Conservation (phyloP, 1,140 invertebrate species). For the Drosophila sturtevanti region DNA sequence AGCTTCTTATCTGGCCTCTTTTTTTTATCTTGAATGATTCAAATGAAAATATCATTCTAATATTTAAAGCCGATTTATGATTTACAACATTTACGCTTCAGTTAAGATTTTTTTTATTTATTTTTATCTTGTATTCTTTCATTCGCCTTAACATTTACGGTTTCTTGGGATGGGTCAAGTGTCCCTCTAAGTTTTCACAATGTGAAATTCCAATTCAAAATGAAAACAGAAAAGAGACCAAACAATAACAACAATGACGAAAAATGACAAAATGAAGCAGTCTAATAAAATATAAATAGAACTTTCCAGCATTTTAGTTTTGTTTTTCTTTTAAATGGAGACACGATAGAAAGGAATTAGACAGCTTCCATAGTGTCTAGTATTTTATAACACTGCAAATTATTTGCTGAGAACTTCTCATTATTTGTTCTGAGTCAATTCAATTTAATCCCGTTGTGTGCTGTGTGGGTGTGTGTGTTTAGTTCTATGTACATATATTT, state of each 20-base stretch:
- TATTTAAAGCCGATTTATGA: constrained; percentile 39
- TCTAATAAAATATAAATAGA: constrained; percentile 66
- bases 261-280: constrained; percentile 34
- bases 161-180: neutral
- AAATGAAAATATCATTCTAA: constrained; percentile 3
- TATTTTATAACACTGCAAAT: constrained; percentile 8
- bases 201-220: neutral
- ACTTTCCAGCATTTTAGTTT: constrained; percentile 9
- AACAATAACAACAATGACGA: constrained; percentile 56
- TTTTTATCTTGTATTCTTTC: neutral
- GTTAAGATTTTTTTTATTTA: constrained; percentile 50
- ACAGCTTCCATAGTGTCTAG: neutral
- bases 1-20: neutral
- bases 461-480: neutral
- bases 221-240: neutral
- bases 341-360: neutral
- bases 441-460: neutral
- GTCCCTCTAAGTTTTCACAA: neutral
- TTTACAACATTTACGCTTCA: constrained; percentile 22
- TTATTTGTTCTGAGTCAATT: constrained; percentile 4
- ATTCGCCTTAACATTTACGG: neutral
- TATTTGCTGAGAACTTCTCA: constrained; percentile 1
- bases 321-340: neutral
- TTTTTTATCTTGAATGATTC: neutral
- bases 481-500: too few species aligned